These are phyloP conservation scores for Piprites chloris DNA, from an alignment of 2,113 vertebrate species.

Conservation along the genomic window DNA sequence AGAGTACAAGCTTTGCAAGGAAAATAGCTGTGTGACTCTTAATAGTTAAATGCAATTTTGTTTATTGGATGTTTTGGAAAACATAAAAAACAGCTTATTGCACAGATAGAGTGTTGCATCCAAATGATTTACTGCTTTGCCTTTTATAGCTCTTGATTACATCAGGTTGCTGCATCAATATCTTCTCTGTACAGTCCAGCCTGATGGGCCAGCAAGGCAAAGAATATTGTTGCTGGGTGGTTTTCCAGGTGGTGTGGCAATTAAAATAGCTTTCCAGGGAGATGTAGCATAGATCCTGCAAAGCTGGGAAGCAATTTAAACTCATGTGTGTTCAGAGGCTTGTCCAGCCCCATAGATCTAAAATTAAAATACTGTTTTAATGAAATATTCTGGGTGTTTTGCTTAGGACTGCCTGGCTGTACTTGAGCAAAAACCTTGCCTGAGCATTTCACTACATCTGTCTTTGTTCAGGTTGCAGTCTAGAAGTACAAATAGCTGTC, in stretches of 20 bases:
- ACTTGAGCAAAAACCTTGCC: background rate
- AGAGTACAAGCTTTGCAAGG: background rate
- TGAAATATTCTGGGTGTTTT: background rate
- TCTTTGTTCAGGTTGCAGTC: background rate
- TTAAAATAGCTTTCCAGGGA: background rate
- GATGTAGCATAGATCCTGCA: background rate
- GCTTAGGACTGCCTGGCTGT: background rate
- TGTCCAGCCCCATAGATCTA: background rate
- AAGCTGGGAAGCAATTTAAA: background rate
- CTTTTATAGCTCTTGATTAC: conserved; percentile 56
- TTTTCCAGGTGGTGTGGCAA: background rate
- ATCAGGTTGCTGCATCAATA: conserved; percentile 38
- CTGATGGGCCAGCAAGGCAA: background rate
- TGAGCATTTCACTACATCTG: background rate
- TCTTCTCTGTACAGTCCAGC: conserved; percentile 26
- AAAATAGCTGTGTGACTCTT: background rate
- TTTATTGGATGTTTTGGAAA: conserved; percentile 5
- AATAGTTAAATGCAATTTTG: conserved; percentile 33
- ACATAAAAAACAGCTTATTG: background rate
- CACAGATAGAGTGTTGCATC: conserved; percentile 3
- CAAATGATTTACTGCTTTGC: conserved; percentile 46
- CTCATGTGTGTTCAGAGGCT: background rate
- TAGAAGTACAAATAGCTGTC: background rate
- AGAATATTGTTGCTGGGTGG: background rate
- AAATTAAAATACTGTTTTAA: background rate